These are phyloP conservation scores for Mesocentrotus franciscanus DNA, from an alignment of 53 echinoderm and acorn worm genomes.

Conservation along the genomic window DNA sequence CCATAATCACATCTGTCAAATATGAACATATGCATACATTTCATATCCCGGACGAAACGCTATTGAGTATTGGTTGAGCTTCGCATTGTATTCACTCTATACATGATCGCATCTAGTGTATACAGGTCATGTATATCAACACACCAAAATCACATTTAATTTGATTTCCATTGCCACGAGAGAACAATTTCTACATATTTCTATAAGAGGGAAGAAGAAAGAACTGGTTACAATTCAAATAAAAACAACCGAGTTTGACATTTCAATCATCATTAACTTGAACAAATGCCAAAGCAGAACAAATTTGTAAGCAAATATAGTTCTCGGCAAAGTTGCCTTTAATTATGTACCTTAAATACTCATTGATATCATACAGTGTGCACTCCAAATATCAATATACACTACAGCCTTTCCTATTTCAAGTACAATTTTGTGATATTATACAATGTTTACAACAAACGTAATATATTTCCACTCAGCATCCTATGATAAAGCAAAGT, in stretches of 20 bases:
- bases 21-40: too few relatives aligned
- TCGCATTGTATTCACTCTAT: too few relatives aligned
- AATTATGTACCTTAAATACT: constrained; percentile 44
- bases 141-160: background rate
- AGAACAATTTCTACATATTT: background rate
- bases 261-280: background rate
- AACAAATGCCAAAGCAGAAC: background rate
- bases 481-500: background rate
- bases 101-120: too few relatives aligned
- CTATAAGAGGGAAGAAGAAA: too few relatives aligned
- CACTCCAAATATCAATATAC: background rate
- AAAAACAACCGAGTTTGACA: background rate
- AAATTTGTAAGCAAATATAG: background rate
- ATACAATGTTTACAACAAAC: constrained; percentile 3
- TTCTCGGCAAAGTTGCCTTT: constrained; percentile 43
- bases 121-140: background rate
- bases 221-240: background rate
- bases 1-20: too few relatives aligned
- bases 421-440: background rate
- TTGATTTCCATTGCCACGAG: background rate
- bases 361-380: constrained; percentile 39
- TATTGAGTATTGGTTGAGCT: too few relatives aligned
- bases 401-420: background rate
- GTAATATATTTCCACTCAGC: background rate
- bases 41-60: too few relatives aligned